Base-by-base conservation (phyloP, 2,888 invertebrate genomes). In the Campopleginae sp. region DNA sequence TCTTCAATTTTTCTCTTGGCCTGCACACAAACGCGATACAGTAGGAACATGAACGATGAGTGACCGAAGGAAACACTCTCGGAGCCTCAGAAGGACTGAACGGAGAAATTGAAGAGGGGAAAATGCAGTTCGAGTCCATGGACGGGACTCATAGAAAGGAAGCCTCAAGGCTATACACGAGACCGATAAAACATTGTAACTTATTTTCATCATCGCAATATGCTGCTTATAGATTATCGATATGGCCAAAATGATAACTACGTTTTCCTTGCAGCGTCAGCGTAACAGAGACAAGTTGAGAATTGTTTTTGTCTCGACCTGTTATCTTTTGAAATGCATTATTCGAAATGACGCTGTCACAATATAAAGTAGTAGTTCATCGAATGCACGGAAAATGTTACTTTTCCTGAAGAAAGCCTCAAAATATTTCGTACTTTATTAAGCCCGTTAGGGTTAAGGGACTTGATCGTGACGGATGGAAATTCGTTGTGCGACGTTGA, bases 391-490 rank as follows among this genome's bases (percentile, higher is more conserved):
- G 12, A 12, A 58, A 27, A 27, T 58, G 58, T 27, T 14, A 19
- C 3, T 1, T 58, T 12, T 58, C 14, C 2, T 0, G 7, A 1
- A 58, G 14, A 2, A 27, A 23, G 23, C 12, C 14, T 23, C 23
- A 5, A 58, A 27, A 58, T 58, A 27, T 58, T 58, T 23, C 12
- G 14, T 27, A 3, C n/a, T 14, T 27, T 58, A 54, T 58, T 58
- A 14, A 58, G 27, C 27, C 58, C 27, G 27, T 14, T 58, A 27
- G 54, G 63, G 33, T 63, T n/a, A 63, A 23, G 27, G 61, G 44
- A 61, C 44, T 61, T 48, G 58, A 17, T 74, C 46, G 46, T 63
- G 46, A 77, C 42, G 12, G 54, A 72, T 72, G 42, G 27, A 23
- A 72, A 72, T 72, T 14, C 51, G n/a, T 38, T 54, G 38, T 23